Base-by-base conservation (phyloP, 92 coral and sea anemone species). In the Meandrina meandrites region DNA sequence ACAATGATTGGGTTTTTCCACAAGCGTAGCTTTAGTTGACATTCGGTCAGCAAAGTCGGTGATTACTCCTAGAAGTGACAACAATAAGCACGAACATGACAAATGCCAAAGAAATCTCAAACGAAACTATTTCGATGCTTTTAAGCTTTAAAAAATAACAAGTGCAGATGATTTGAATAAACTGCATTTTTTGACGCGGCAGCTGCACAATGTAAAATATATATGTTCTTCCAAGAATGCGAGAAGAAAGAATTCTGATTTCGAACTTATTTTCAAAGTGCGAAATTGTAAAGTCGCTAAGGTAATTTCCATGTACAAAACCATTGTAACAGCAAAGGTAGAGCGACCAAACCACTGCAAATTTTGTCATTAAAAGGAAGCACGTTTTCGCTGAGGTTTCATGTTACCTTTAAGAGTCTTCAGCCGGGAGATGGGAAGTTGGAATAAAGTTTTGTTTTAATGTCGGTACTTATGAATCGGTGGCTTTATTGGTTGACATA, bases 371-470 rank as follows among this genome's bases (percentile, higher is more conserved):
- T 16, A 47, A 47, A 48, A 67, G 56, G 36, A 47, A 62, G 36
- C 75, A 83, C 69, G 81, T 58, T 84, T 75, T 84, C 58, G 30
- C 50, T 50, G 35, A 6, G 79, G 86, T 83, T 51, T 83, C 86
- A 83, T 31, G 51, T 83, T 83, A 83, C 86, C 50, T 28, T 18
- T 30, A 60, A 81, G 40, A 34, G 70, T 36, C 67, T 64, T 40
- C 75, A 70, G 54, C 13, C 22, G 27, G 42, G 22, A 28, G 57
- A 75, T 35, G 81, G n/a, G 62, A 75, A 56, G 75, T 19, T 56
- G 28, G 4, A 32, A 40, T 40, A 5, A 84, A 31, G 17, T 54
- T 72, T 71, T n/a, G 28, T n/a, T 84, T 75, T 73, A 13, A 51
- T n/a, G 12, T 47, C 32, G 50, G 47, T 35, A 77, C 82, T 76